Evolutionary conservation across 1,140 invertebrate genomes (phyloP), one percentile per base, ranked within the genome.

Genomic region (Calephelis virginiensis): DNA sequence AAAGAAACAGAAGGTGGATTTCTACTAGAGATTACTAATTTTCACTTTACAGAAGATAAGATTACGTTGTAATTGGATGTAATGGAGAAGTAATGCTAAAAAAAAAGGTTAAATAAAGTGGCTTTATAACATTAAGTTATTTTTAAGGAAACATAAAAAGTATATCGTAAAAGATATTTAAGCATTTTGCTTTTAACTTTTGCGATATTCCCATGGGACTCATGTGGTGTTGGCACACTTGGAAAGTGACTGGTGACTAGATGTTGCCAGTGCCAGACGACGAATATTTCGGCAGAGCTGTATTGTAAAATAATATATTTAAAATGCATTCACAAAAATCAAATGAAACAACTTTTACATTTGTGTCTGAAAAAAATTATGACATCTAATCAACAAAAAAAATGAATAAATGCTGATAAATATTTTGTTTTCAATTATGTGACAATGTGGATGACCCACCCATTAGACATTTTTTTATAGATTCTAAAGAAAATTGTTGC

Each of bases 171-270:
- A 67, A 79, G 71, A 79, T 50, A 37, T 45, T 49, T 62, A 37
- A 72, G 66, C 64, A 61, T 69, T 46, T 10, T 28, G 48, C 74
- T 67, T 71, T 61, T 12, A 69, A 73, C 76, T 73, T 65, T 53
- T 70, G 71, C 71, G 67, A 79, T 78, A 74, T 64, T 62, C 43
- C 63, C 48, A 13, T 38, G 11, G 61, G 70, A 72, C 72, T 66
- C 70, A 50, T 73, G 62, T 40, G 70, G 73, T 65, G 61, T 67
- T 59, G 70, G 82, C 76, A 60, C 83, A 78, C 68, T 82, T 73
- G 82, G 71, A 86, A 81, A 69, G 77, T 75, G 79, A 66, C 80
- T 79, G 70, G 72, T 76, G 81, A 83, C 81, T 83, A 72, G 65
- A 67, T 53, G 66, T 47, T 68, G 80, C 83, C 83, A 83, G 78